phyloP scores from a whole-genome alignment of 2,113 vertebrate genomes.

The Pungitius pungitius region DNA sequence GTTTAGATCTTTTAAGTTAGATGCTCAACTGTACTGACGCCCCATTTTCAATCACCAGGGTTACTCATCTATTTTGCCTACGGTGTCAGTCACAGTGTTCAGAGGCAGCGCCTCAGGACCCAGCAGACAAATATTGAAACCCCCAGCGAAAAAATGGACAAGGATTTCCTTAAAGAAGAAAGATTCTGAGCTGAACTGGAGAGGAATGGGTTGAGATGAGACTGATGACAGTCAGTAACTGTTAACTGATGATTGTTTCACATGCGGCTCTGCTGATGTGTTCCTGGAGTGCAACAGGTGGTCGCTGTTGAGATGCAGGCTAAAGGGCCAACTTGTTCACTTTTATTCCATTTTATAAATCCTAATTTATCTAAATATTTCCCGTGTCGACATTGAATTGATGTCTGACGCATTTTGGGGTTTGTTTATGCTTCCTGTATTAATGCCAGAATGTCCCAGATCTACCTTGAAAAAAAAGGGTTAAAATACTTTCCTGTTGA shows the following conservation, averaged over 20 bases:
- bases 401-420: constrained; percentile 2
- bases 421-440: not conserved
- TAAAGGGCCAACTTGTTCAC: not conserved
- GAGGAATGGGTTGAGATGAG: constrained; percentile 36
- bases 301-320: not conserved
- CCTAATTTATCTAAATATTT: constrained; percentile 9
- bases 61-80: constrained; percentile 87
- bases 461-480: constrained; percentile 11
- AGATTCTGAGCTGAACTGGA: constrained; percentile 49
- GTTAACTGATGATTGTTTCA: constrained; percentile 24
- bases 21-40: not conserved
- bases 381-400: not conserved
- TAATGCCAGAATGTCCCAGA: not conserved
- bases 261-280: constrained; percentile 7
- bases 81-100: constrained; percentile 81
- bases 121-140: constrained; percentile 38
- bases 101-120: constrained; percentile 49
- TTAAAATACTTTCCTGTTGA: constrained; percentile 11
- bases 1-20: not conserved
- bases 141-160: constrained; percentile 46
- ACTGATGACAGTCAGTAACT: constrained; percentile 54
- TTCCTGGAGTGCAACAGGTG: not conserved
- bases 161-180: constrained; percentile 48
- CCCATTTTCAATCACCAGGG: constrained; percentile 66
- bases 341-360: constrained; percentile 9